Percentiles rank a stretch among this genome's conserved stretches.
Evolutionary conservation across 2,888 invertebrate genomes (phyloP).

Genomic region (Drosophila aldrichi): DNA sequence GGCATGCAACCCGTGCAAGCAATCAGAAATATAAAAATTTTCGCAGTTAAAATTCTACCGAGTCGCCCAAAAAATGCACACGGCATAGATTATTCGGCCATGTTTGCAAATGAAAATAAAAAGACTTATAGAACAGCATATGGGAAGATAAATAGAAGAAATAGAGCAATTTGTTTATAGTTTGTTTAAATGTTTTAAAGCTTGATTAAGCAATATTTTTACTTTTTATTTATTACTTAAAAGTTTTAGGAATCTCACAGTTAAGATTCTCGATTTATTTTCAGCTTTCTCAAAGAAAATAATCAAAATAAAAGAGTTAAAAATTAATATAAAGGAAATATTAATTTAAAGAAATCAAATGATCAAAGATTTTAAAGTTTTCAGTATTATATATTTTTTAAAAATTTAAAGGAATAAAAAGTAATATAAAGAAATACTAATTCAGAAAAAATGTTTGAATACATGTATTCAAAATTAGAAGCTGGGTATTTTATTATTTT

Average conservation of each 20-base stretch:
- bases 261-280: neutral
- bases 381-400: too few relatives aligned
- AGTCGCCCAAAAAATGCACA: conserved; percentile 24
- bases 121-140: neutral
- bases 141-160: neutral
- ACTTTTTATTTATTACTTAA: neutral
- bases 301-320: too few relatives aligned
- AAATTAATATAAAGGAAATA: too few relatives aligned
- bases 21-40: conserved; percentile 35
- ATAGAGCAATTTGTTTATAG: neutral
- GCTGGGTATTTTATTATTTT: neutral
- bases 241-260: neutral
- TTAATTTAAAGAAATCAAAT: too few relatives aligned
- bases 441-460: too few relatives aligned
- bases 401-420: too few relatives aligned
- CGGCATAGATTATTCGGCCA: conserved; percentile 7
- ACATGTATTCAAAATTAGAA: too few relatives aligned
- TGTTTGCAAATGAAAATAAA: neutral
- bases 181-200: neutral
- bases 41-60: conserved; percentile 19
- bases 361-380: too few relatives aligned
- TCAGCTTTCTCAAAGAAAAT: too few relatives aligned
- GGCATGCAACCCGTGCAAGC: conserved; percentile 22
- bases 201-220: neutral
- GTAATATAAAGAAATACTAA: too few relatives aligned